Evolutionary conservation across 2,113 vertebrate species (phyloP).

Genomic region (Zosterops hypoxanthus): DNA sequence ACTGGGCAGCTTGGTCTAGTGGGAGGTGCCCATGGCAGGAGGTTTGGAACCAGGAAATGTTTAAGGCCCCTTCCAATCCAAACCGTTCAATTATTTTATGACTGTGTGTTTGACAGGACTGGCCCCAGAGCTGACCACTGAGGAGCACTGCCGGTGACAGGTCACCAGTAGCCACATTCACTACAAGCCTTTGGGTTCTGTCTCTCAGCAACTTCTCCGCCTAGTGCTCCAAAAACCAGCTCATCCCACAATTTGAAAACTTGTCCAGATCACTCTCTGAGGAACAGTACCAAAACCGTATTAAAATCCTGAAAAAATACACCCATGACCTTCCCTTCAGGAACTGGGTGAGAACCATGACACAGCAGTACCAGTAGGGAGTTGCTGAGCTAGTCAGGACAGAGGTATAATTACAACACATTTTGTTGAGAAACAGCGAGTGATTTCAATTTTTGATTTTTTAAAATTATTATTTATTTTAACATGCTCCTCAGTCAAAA

Average conservation of each 20-base stretch:
- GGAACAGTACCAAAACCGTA: background rate
- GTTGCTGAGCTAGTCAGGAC: background rate
- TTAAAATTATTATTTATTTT: background rate
- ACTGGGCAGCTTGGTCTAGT: background rate
- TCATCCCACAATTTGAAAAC: background rate
- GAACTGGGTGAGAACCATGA: background rate
- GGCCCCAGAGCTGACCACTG: background rate
- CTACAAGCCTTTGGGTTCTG: background rate
- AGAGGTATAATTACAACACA: background rate
- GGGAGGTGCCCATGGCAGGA: background rate
- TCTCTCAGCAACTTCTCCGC: background rate
- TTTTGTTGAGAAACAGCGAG: background rate
- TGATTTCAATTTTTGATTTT: background rate
- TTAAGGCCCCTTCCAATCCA: background rate
- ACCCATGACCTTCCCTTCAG: background rate
- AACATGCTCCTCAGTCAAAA: background rate
- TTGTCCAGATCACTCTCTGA: background rate
- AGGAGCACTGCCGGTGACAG: accelerated
- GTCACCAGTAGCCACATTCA: background rate
- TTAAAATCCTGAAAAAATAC: background rate
- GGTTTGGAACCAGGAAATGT: background rate
- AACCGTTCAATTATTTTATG: background rate
- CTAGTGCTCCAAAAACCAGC: accelerated
- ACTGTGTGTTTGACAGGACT: background rate
- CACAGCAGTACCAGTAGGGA: background rate